Conservation (phyloP, 2,888 invertebrate genomes). For the Chrysomela aeneicollis region DNA sequence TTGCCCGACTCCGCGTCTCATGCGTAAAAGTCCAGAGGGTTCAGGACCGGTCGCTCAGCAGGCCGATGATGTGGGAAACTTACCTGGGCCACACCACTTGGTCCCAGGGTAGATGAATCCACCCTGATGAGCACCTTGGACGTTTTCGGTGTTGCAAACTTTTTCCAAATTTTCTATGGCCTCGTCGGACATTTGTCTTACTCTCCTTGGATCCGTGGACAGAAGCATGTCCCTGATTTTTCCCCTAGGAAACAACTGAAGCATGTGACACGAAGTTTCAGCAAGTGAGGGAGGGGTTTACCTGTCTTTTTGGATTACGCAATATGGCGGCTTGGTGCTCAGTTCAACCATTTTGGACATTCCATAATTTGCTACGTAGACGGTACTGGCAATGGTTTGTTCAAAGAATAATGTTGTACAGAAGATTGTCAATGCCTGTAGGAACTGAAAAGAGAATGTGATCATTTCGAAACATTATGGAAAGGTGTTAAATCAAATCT, state of each 20-base stretch:
- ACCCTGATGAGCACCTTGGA: conserved; percentile 53
- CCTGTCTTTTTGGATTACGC: conserved; percentile 69
- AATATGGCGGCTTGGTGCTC: conserved; percentile 67
- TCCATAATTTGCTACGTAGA: conserved; percentile 68
- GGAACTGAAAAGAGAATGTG: not conserved
- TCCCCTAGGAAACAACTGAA: conserved; percentile 59
- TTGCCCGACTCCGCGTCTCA: no score
- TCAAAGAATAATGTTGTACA: not conserved
- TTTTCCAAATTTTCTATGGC: conserved; percentile 67
- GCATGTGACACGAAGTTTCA: no score
- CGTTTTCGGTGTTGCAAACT: conserved; percentile 61
- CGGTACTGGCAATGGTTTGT: conserved; percentile 53
- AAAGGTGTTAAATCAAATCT: no score
- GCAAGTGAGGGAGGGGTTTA: no score
- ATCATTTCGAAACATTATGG: no score
- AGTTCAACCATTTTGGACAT: conserved; percentile 73
- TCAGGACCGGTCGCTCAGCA: not conserved
- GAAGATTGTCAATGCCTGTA: not conserved
- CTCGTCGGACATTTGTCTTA: conserved; percentile 69
- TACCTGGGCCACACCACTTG: conserved; percentile 80
- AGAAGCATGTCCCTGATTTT: conserved; percentile 69
- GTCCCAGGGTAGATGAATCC: conserved; percentile 75
- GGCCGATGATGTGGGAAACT: conserved; percentile 10
- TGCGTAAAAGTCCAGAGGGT: not conserved
- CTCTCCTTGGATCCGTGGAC: conserved; percentile 65